A percentile compares a stretch with the other conserved stretches of the same genome.
phyloP scores from a whole-genome alignment of 2,888 invertebrate genomes.

The Mylabris sibirica region DNA sequence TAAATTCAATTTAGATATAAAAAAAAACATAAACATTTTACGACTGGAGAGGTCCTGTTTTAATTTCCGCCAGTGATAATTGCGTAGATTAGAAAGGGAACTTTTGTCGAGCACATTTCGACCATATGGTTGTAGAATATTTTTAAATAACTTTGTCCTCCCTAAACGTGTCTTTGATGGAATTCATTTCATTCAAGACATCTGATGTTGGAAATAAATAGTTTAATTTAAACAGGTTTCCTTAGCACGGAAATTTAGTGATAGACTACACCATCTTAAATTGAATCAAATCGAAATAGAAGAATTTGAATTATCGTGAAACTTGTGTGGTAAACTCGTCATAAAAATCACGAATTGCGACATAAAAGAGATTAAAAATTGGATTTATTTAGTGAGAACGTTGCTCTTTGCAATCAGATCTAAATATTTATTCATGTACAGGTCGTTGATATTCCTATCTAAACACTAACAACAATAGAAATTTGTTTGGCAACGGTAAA shows the following conservation, averaged over 20 bases:
- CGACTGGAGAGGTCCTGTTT: slow-evolving; percentile 18
- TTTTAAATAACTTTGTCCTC: slow-evolving; percentile 9
- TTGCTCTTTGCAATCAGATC: slow-evolving; percentile 1
- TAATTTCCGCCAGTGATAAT: slow-evolving; percentile 27
- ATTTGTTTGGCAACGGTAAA: slow-evolving; percentile 10
- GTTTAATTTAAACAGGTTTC: background rate
- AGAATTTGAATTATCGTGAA: background rate
- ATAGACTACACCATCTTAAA: background rate
- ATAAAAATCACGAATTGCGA: background rate
- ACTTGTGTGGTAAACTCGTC: no score
- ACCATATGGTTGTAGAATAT: slow-evolving; percentile 11
- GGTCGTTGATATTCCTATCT: slow-evolving; percentile 9
- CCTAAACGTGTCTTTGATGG: background rate
- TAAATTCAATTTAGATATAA: slow-evolving; percentile 28
- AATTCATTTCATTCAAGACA: background rate
- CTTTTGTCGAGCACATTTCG: slow-evolving; percentile 15
- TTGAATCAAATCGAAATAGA: background rate
- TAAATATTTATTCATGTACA: background rate
- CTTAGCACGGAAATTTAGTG: background rate
- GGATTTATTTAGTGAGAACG: background rate
- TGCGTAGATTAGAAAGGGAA: slow-evolving; percentile 21
- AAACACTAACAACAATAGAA: slow-evolving; percentile 10
- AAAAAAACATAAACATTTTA: slow-evolving; percentile 22
- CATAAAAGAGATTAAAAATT: no score
- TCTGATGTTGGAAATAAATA: background rate